These are phyloP conservation scores for Andricus quercusramuli DNA, from an alignment of 2,888 invertebrate species.

Conservation along the genomic window DNA sequence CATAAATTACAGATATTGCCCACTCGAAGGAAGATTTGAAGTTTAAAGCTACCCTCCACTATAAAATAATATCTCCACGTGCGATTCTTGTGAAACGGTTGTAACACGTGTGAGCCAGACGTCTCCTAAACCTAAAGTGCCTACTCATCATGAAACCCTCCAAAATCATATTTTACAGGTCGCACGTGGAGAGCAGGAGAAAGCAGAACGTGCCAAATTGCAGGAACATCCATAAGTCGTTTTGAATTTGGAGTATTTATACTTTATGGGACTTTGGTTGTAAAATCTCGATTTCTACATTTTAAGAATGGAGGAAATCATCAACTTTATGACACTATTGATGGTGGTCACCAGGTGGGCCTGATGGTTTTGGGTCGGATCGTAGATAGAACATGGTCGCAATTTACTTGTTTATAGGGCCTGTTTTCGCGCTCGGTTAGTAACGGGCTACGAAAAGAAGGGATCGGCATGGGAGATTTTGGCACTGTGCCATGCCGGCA, in stretches of 20 bases:
- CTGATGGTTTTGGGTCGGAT: constrained; percentile 57
- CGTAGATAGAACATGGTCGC: constrained; percentile 48
- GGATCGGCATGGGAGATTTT: constrained; percentile 69
- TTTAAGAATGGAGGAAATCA: background rate
- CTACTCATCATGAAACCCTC: background rate
- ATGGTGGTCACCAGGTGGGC: background rate
- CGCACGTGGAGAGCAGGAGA: background rate
- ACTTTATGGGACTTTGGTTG: background rate
- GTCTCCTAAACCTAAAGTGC: background rate
- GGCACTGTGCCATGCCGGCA: constrained; percentile 70
- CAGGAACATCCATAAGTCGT: background rate
- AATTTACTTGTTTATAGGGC: constrained; percentile 64
- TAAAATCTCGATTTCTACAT: background rate
- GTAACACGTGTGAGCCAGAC: background rate
- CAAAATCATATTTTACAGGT: background rate
- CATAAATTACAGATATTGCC: background rate
- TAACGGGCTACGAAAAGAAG: constrained; percentile 64
- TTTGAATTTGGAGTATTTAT: background rate
- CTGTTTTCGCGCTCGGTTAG: constrained; percentile 72
- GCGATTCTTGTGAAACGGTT: background rate
- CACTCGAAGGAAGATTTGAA: constrained; percentile 11
- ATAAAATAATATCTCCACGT: background rate
- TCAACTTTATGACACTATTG: background rate
- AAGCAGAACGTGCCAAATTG: constrained; percentile 4
- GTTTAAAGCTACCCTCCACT: background rate